Evolutionary conservation across 2,888 invertebrate species (phyloP).

Genomic region (Lampropteryx suffumata): DNA sequence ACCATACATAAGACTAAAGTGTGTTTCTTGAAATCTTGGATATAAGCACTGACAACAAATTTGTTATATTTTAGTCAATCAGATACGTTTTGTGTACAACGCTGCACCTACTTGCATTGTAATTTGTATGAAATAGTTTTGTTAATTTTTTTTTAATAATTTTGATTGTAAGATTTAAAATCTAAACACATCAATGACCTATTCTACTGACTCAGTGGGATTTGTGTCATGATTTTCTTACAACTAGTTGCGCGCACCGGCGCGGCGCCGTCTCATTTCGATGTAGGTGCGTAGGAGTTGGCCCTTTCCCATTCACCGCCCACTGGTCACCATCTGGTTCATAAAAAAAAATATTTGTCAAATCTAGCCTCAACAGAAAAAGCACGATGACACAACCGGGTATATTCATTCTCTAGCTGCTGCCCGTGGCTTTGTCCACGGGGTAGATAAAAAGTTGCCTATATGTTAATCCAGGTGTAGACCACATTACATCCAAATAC

Average conservation of each 20-base stretch:
- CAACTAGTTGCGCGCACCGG: conserved; percentile 25
- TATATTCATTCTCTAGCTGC: conserved; percentile 22
- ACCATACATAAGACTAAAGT: not conserved
- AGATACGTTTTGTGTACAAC: too few relatives aligned
- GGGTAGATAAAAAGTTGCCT: too few relatives aligned
- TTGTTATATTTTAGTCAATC: not conserved
- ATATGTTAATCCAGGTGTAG: too few relatives aligned
- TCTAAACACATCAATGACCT: not conserved
- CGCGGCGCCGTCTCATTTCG: conserved; percentile 44
- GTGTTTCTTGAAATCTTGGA: not conserved
- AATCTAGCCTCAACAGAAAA: conserved; percentile 31
- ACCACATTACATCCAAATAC: too few relatives aligned
- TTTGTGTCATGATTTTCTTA: conserved; percentile 21
- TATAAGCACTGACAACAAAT: not conserved
- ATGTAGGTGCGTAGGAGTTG: conserved; percentile 63
- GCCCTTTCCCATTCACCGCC: conserved; percentile 69
- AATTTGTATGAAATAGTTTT: too few relatives aligned
- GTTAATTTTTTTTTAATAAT: too few relatives aligned
- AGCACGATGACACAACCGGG: conserved; percentile 29
- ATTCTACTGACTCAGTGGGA: conserved; percentile 15
- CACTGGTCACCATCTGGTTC: conserved; percentile 54
- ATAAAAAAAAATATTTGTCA: conserved; percentile 33
- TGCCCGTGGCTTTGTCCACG: too few relatives aligned
- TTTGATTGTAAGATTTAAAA: too few relatives aligned
- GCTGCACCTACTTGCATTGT: too few relatives aligned